These are phyloP conservation scores for Nematolebias whitei DNA, from an alignment of 2,113 vertebrate genomes.

Conservation along the genomic window DNA sequence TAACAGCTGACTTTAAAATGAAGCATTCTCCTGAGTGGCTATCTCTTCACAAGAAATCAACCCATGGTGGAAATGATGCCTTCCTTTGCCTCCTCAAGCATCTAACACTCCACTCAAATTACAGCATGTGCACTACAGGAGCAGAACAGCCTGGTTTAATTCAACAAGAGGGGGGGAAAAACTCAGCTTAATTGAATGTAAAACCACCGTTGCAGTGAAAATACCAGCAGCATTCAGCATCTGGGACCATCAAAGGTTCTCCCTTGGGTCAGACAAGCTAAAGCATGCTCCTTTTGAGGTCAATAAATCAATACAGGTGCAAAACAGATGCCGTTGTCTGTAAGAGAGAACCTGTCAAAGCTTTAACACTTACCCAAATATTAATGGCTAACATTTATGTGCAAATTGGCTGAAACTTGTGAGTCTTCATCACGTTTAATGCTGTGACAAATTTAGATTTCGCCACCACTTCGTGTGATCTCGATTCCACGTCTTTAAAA, in stretches of 20 bases:
- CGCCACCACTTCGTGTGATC: background rate
- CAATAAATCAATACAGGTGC: conserved; percentile 45
- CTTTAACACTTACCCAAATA: conserved; percentile 15
- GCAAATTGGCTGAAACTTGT: conserved; percentile 9
- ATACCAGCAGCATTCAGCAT: conserved; percentile 32
- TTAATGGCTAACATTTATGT: background rate
- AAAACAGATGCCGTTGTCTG: conserved; percentile 21
- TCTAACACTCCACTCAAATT: conserved; percentile 46
- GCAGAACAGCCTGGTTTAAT: conserved; percentile 51
- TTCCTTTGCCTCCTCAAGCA: conserved; percentile 34
- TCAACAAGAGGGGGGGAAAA: conserved; percentile 39
- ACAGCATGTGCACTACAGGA: conserved; percentile 36
- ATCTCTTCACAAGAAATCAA: conserved; percentile 19
- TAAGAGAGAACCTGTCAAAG: conserved; percentile 29
- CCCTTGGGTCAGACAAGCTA: conserved; percentile 28
- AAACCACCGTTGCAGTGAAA: conserved; percentile 53
- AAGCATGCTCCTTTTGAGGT: conserved; percentile 5
- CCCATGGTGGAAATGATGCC: conserved; percentile 30
- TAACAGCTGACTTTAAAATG: conserved; percentile 9
- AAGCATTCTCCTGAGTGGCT: conserved; percentile 2
- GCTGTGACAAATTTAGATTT: conserved; percentile 22
- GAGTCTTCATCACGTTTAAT: conserved; percentile 31
- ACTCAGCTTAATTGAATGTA: conserved; percentile 51
- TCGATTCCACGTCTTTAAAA: background rate
- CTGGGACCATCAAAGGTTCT: conserved; percentile 29